Conservation (phyloP, 2,113 vertebrate species). For the Otocyon megalotis region DNA sequence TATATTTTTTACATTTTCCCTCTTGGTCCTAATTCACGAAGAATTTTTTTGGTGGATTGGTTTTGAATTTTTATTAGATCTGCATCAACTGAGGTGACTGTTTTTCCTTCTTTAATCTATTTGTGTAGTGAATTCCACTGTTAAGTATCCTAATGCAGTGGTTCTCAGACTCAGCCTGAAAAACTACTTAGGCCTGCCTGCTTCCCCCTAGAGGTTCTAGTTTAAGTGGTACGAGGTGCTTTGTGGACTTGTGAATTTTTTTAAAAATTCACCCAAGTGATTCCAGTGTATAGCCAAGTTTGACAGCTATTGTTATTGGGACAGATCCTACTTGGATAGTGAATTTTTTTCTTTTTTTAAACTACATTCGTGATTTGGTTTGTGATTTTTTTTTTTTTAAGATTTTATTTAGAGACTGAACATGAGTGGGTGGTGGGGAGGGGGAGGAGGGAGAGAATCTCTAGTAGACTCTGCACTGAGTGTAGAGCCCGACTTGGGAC, state of each 20-base stretch:
- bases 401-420: background rate
- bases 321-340: background rate
- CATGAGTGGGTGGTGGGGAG: accelerated
- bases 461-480: background rate
- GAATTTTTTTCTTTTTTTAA: background rate
- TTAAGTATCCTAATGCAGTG: background rate
- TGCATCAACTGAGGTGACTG: background rate
- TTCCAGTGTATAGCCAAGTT: background rate
- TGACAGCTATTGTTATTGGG: background rate
- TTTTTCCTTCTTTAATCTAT: background rate
- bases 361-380: constrained; percentile 12
- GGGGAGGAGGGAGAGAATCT: background rate
- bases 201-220: background rate
- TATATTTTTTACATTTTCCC: constrained; percentile 18
- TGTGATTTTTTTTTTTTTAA: background rate
- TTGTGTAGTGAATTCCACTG: background rate
- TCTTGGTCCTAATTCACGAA: background rate
- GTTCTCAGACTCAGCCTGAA: constrained; percentile 14
- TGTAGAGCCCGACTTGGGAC: background rate
- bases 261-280: background rate
- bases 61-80: constrained; percentile 35
- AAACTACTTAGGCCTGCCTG: background rate
- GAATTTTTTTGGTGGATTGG: constrained; percentile 43
- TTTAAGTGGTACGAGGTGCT: background rate
- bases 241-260: background rate